Conservation (phyloP, 2,797 vertebrate species). For the Craterocephalus amniculus region DNA sequence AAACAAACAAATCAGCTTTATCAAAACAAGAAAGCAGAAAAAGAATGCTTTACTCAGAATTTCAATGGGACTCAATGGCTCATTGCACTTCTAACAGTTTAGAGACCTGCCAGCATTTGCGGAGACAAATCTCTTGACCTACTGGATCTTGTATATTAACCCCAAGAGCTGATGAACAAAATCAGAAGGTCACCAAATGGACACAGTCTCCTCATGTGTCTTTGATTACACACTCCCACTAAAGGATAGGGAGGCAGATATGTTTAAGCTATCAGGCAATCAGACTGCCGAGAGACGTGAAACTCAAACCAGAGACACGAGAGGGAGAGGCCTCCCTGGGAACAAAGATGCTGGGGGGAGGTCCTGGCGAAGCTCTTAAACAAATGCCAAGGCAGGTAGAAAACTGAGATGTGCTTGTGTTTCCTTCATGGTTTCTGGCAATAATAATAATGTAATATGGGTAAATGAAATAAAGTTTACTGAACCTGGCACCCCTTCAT, state of each 20-base stretch:
- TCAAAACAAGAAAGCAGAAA: slow-evolving; percentile 17
- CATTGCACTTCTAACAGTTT: slow-evolving; percentile 62
- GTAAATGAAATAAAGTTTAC: slow-evolving; percentile 60
- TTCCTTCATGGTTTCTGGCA: slow-evolving; percentile 62
- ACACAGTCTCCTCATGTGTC: slow-evolving; percentile 79
- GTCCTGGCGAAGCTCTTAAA: slow-evolving; percentile 65
- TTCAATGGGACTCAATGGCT: slow-evolving; percentile 46
- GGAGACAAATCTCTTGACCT: slow-evolving; percentile 74
- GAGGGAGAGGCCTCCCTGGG: slow-evolving; percentile 63
- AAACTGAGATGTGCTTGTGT: slow-evolving; percentile 60
- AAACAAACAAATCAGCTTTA: slow-evolving; percentile 14
- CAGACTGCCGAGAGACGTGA: slow-evolving; percentile 79
- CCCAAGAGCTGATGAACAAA: slow-evolving; percentile 79
- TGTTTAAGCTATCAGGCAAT: slow-evolving; percentile 84
- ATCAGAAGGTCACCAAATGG: slow-evolving; percentile 82
- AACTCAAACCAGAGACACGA: slow-evolving; percentile 81
- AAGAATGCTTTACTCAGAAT: neutral
- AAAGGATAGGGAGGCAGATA: slow-evolving; percentile 73
- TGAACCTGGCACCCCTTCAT: slow-evolving; percentile 26
- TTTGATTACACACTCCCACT: slow-evolving; percentile 83
- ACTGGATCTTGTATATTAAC: slow-evolving; percentile 76
- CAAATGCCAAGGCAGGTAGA: slow-evolving; percentile 68
- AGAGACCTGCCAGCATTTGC: slow-evolving; percentile 52
- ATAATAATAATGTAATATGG: slow-evolving; percentile 51
- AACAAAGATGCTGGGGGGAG: slow-evolving; percentile 58